phyloP scores from a whole-genome alignment of 2,113 vertebrate genomes.

The Pagrus major region DNA sequence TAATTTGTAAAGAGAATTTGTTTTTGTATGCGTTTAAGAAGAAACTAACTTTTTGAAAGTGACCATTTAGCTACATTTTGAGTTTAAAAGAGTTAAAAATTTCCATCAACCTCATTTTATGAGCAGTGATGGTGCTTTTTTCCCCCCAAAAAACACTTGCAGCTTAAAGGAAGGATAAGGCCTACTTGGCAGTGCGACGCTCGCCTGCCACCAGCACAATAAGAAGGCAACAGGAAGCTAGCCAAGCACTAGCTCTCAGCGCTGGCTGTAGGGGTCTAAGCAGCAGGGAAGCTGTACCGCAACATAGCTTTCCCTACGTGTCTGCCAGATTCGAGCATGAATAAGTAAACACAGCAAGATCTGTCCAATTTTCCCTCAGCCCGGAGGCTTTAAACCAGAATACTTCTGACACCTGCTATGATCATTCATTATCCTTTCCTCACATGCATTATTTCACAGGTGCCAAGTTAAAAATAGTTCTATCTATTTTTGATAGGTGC shows the following conservation, averaged over 20 bases:
- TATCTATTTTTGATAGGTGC: constrained; percentile 60
- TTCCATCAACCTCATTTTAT: constrained; percentile 33
- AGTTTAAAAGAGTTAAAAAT: constrained; percentile 12
- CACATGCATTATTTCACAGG: constrained; percentile 68
- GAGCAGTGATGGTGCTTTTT: constrained; percentile 26
- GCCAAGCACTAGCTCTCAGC: constrained; percentile 71
- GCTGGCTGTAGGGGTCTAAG: constrained; percentile 58
- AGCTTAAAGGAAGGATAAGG: constrained; percentile 69
- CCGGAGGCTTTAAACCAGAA: constrained; percentile 53
- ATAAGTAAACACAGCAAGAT: constrained; percentile 72
- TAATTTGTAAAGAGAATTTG: not conserved
- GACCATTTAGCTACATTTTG: not conserved
- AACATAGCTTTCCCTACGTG: constrained; percentile 62
- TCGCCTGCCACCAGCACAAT: constrained; percentile 71
- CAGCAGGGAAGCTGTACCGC: constrained; percentile 47
- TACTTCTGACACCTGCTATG: constrained; percentile 71
- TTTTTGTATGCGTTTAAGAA: not conserved
- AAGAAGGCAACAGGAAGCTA: constrained; percentile 67
- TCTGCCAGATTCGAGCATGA: constrained; percentile 69
- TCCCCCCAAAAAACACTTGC: constrained; percentile 17
- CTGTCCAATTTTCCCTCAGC: constrained; percentile 62
- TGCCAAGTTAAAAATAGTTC: constrained; percentile 65
- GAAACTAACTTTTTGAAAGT: not conserved
- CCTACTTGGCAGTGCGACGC: constrained; percentile 65
- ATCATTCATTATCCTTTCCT: constrained; percentile 62